Base-by-base conservation (phyloP, 2,113 vertebrate genomes). In the Nyctibius bracteatus region DNA sequence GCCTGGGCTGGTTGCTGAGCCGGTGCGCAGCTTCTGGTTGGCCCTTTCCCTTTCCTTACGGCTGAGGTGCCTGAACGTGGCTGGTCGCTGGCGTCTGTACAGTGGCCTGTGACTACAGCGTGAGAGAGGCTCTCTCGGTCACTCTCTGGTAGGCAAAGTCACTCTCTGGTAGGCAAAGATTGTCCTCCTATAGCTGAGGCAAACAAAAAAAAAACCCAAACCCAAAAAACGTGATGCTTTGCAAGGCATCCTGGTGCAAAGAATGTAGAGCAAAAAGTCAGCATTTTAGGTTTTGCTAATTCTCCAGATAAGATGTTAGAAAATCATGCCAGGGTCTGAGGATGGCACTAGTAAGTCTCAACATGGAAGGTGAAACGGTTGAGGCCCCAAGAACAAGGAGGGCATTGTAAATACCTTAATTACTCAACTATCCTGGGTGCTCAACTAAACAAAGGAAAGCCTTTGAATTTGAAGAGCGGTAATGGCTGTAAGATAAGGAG, bases 31-130 rank as follows among this genome's bases (percentile, higher is more conserved):
- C 7, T 17, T 27, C 33, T 49, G 37, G 22, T 46, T 2, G 20
- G 46, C 47, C 2, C 51, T 13, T 7, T 7, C 5, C 17, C 6
- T 44, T 43, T 19, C 35, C 21, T 71, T 9, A 5, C 0, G 18
- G 17, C 24, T 31, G 25, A 85, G 25, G 31, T 52, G 47, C n/a
- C 47, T 52, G 63, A 54, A 21, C 1, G 27, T 11, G 35, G 23
- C 33, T 39, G 52, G 8, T 18, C 14, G 12, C n/a, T 44, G 41
- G 24, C 8, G 10, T 8, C 18, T 2, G 0, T 74, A 18, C 46
- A 20, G 39, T 8, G 3, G 47, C 17, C 39, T 1, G 5, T 58
- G 63, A 44, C 12, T 31, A 5, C 46, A 22, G 78, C 2, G 0
- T 19, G 44, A n/a, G 39, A 44, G 68, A 25, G 39, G 33, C 11